Conservation (phyloP, 2,113 vertebrate genomes). For the Oryzias woworae region DNA sequence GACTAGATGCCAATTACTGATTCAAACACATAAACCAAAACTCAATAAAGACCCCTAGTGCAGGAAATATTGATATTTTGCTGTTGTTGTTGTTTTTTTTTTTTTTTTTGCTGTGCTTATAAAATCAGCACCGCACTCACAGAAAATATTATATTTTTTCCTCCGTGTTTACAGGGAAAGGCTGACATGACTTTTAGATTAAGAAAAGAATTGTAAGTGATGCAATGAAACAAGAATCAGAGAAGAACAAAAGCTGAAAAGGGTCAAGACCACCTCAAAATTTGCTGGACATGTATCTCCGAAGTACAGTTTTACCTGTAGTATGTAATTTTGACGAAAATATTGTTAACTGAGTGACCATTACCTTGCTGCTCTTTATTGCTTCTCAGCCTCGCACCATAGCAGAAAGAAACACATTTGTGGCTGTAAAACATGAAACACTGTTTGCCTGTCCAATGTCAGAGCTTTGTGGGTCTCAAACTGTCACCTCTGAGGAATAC, state of each 20-base stretch:
- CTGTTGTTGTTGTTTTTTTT: slow-evolving; percentile 30
- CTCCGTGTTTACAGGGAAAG: slow-evolving; percentile 45
- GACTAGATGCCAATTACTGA: slow-evolving; percentile 74
- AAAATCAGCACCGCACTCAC: slow-evolving; percentile 40
- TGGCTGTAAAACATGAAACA: slow-evolving; percentile 39
- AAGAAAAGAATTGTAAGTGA: slow-evolving; percentile 27
- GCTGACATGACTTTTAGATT: slow-evolving; percentile 55
- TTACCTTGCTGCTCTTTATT: slow-evolving; percentile 37
- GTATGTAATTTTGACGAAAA: slow-evolving; percentile 71
- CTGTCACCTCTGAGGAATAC: too few species aligned
- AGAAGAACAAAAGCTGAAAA: slow-evolving; percentile 37
- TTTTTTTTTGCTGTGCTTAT: slow-evolving; percentile 36
- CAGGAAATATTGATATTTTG: slow-evolving; percentile 59
- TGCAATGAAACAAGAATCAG: slow-evolving; percentile 24
- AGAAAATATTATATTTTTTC: slow-evolving; percentile 51
- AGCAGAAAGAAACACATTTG: slow-evolving; percentile 44
- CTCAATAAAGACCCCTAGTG: slow-evolving; percentile 58
- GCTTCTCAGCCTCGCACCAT: slow-evolving; percentile 38
- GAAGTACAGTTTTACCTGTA: slow-evolving; percentile 64
- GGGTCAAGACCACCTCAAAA: slow-evolving; percentile 37
- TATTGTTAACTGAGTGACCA: slow-evolving; percentile 60
- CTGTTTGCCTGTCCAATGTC: slow-evolving; percentile 1
- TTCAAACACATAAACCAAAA: slow-evolving; percentile 74
- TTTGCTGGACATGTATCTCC: slow-evolving; percentile 66
- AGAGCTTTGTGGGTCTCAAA: too few species aligned